A percentile compares a stretch with the other conserved stretches of the same genome.
phyloP scores from a whole-genome alignment of 2,113 vertebrate species.

The Hippocampus barbouri region DNA sequence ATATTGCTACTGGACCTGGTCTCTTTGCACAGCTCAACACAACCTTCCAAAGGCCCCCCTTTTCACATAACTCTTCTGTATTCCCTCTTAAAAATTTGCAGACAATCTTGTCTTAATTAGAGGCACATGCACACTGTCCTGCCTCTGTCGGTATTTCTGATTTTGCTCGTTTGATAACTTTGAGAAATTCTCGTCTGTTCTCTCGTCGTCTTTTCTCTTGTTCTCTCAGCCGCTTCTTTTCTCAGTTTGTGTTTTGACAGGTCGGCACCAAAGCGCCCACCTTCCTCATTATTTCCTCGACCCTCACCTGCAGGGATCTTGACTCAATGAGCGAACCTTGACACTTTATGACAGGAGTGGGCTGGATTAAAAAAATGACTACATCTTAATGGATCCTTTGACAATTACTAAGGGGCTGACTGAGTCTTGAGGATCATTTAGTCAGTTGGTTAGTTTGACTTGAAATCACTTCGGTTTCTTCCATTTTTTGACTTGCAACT shows the following conservation, averaged over 20 bases:
- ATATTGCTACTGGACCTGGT: conserved; percentile 45
- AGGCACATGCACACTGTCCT: conserved; percentile 3
- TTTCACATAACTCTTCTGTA: neutral
- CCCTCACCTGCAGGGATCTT: conserved; percentile 58
- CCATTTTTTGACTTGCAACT: too few relatives aligned
- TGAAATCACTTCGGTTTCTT: too few relatives aligned
- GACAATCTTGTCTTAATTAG: conserved; percentile 39
- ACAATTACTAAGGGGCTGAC: conserved; percentile 11
- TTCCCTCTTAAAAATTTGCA: conserved; percentile 12
- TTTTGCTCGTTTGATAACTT: neutral
- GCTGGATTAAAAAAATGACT: conserved; percentile 24
- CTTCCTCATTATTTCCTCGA: conserved; percentile 27
- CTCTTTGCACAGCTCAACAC: conserved; percentile 34
- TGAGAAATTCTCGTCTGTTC: neutral
- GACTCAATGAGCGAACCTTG: conserved; percentile 47
- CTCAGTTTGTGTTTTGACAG: conserved; percentile 41
- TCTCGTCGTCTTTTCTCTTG: conserved; percentile 13
- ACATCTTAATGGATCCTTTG: conserved; percentile 38
- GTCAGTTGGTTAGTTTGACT: too few relatives aligned
- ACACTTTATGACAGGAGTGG: conserved; percentile 51
- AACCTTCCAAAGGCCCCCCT: conserved; percentile 20
- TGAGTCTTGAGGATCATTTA: conserved; percentile 20
- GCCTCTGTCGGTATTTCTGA: conserved; percentile 1
- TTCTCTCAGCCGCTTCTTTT: neutral
- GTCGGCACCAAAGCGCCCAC: conserved; percentile 22